Percentiles rank a stretch among this genome's conserved stretches.
Evolutionary conservation across 2,888 invertebrate genomes (phyloP).

Genomic region (Patella caerulea): DNA sequence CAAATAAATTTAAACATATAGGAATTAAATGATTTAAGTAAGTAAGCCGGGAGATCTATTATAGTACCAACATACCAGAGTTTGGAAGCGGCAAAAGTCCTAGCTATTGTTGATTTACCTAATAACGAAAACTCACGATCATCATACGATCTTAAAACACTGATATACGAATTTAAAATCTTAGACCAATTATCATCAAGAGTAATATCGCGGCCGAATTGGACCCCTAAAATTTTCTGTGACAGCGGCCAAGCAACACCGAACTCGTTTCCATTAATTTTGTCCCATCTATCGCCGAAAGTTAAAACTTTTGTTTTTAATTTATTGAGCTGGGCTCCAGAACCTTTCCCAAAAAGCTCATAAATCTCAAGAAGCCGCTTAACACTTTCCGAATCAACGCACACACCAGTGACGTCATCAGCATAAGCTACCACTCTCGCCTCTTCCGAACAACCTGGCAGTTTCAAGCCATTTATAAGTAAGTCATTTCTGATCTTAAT

Average conservation of each 20-base stretch:
- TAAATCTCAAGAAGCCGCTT: constrained; percentile 13
- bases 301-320: neutral
- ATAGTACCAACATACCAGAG: neutral
- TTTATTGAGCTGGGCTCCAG: neutral
- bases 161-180: neutral
- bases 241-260: constrained; percentile 3
- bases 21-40: neutral
- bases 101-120: neutral
- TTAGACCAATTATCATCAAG: neutral
- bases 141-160: neutral
- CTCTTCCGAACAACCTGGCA: neutral
- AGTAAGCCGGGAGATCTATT: neutral
- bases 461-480: neutral
- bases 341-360: neutral
- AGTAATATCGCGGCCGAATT: neutral
- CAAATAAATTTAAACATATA: neutral
- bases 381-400: constrained; percentile 13
- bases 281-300: too few species aligned
- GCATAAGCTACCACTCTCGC: constrained; percentile 2
- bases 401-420: constrained; percentile 28
- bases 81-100: neutral
- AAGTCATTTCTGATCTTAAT: neutral
- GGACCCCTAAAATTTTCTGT: neutral
- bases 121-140: neutral
- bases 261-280: too few species aligned